Evolutionary conservation across 2,888 invertebrate species (phyloP).

Genomic region (Leucoma salicis): DNA sequence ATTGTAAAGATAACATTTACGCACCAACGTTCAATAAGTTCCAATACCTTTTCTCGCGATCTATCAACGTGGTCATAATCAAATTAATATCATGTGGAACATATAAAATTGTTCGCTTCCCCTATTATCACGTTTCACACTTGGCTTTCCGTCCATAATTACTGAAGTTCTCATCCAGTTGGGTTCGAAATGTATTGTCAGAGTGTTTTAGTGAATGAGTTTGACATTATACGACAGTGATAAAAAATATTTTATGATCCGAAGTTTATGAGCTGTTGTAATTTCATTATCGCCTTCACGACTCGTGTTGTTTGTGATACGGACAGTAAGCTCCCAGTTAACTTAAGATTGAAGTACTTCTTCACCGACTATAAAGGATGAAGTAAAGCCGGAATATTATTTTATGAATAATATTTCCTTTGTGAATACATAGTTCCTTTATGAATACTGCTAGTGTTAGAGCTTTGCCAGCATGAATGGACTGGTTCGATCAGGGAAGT

Average conservation of each 20-base stretch:
- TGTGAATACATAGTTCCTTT: too few species aligned
- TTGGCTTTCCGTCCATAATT: conserved; percentile 56
- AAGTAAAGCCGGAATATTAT: too few species aligned
- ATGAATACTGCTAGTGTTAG: too few species aligned
- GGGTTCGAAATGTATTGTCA: conserved; percentile 28
- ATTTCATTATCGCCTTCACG: conserved; percentile 26
- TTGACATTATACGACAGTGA: conserved; percentile 23
- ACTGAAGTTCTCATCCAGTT: conserved; percentile 62
- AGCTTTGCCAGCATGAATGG: too few species aligned
- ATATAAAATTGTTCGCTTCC: conserved; percentile 52
- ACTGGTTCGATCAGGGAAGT: too few species aligned
- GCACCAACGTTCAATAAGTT: conserved; percentile 1
- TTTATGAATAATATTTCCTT: too few species aligned
- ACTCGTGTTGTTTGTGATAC: not conserved
- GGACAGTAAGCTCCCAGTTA: not conserved
- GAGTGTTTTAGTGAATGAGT: conserved; percentile 30
- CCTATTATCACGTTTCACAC: conserved; percentile 75
- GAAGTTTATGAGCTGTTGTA: conserved; percentile 20
- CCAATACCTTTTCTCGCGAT: conserved; percentile 8
- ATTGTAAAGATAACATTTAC: too few species aligned
- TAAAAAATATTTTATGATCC: conserved; percentile 14
- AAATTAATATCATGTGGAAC: conserved; percentile 36
- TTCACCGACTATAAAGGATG: too few species aligned
- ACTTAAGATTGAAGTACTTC: too few species aligned
- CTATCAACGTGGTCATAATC: conserved; percentile 50